These are phyloP conservation scores for Felis chaus DNA, from an alignment of 2,113 vertebrate genomes.

Conservation along the genomic window DNA sequence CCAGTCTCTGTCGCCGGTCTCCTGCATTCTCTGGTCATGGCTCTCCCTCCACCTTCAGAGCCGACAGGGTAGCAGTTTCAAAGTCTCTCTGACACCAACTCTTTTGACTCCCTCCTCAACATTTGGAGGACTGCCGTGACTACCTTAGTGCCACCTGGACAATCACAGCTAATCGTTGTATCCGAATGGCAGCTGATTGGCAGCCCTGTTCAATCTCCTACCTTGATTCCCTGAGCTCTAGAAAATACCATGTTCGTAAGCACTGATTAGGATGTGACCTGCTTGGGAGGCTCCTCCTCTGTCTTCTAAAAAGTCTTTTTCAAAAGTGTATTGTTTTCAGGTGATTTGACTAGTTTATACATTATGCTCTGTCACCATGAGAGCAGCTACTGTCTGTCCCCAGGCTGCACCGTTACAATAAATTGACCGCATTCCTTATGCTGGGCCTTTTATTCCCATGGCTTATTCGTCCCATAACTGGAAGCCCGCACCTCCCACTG, in stretches of 20 bases:
- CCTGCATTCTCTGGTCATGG: neutral
- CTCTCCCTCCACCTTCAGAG: neutral
- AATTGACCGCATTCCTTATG: neutral
- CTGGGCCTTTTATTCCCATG: neutral
- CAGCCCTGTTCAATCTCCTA: neutral
- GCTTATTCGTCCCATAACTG: neutral
- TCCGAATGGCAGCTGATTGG: neutral
- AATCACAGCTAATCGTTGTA: neutral
- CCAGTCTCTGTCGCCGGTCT: neutral
- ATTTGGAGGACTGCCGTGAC: neutral
- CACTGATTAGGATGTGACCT: neutral
- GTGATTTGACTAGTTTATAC: neutral
- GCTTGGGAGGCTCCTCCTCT: neutral
- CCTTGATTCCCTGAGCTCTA: neutral
- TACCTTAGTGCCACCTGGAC: neutral
- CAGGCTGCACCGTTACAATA: neutral
- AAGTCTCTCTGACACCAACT: neutral
- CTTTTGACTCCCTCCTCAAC: neutral
- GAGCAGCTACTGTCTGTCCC: neutral
- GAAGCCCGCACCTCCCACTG: neutral
- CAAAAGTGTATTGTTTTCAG: neutral
- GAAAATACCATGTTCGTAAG: neutral
- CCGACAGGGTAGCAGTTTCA: neutral
- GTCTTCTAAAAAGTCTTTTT: neutral
- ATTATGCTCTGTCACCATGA: neutral